Percentiles rank a stretch among this genome's conserved stretches.
These are phyloP conservation scores for Oncorhynchus keta DNA, from an alignment of 2,113 vertebrate species.

Conservation along the genomic window DNA sequence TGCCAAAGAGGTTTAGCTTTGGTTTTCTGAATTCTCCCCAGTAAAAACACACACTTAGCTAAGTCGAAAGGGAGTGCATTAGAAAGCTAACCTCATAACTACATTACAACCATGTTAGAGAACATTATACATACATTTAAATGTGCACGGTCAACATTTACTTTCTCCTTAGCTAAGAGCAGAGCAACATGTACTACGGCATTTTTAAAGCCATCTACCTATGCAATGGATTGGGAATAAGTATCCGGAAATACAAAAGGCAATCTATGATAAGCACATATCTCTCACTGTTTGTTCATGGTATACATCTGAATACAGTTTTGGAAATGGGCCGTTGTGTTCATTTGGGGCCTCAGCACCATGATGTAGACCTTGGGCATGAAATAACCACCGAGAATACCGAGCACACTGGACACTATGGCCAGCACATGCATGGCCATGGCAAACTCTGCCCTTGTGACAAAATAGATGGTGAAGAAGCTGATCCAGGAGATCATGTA, in stretches of 20 bases:
- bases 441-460: constrained; percentile 66
- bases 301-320: constrained; percentile 81
- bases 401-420: constrained; percentile 68
- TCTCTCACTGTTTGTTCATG: constrained; percentile 67
- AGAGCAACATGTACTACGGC: too few species aligned
- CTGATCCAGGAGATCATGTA: constrained; percentile 78
- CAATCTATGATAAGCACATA: not conserved
- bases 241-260: too few species aligned
- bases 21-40: not conserved
- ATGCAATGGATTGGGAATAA: too few species aligned
- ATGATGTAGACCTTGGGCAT: constrained; percentile 78
- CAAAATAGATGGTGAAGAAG: constrained; percentile 76
- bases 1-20: not conserved
- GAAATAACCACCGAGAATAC: constrained; percentile 72
- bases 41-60: not conserved
- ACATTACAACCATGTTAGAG: too few species aligned
- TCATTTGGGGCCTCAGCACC: constrained; percentile 69
- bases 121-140: too few species aligned
- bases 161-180: too few species aligned
- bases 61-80: not conserved
- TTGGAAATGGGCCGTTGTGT: constrained; percentile 75
- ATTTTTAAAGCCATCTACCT: too few species aligned
- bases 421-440: constrained; percentile 69
- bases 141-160: not conserved
- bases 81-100: too few species aligned